A percentile compares a stretch with the other conserved stretches of the same genome.
These are phyloP conservation scores for Thaumatotibia leucotreta DNA, from an alignment of 1,140 invertebrate species.

Conservation along the genomic window DNA sequence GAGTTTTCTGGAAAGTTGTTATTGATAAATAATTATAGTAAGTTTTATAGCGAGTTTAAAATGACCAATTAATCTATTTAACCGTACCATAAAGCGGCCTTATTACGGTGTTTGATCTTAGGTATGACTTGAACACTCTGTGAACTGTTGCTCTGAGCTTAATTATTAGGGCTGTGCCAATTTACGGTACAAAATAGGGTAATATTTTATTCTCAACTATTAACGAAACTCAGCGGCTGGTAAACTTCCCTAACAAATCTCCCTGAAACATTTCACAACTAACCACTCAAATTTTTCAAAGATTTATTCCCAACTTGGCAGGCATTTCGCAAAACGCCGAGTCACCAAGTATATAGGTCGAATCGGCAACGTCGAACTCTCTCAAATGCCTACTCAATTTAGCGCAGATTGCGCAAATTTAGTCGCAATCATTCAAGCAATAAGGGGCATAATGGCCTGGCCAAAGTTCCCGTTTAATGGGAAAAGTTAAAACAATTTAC, in stretches of 20 bases:
- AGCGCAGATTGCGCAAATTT: background rate
- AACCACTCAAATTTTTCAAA: background rate
- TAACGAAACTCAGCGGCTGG: background rate
- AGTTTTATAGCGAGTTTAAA: too few relatives aligned
- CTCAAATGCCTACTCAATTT: constrained; percentile 9
- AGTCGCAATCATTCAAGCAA: constrained; percentile 4
- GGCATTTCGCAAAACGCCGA: background rate
- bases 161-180: too few relatives aligned
- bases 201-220: background rate
- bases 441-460: constrained; percentile 15
- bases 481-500: constrained; percentile 35
- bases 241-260: background rate
- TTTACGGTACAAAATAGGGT: too few relatives aligned
- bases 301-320: background rate
- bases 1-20: too few relatives aligned
- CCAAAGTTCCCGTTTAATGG: constrained; percentile 26
- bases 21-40: too few relatives aligned
- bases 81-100: too few relatives aligned
- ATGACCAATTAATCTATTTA: too few relatives aligned
- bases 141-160: too few relatives aligned
- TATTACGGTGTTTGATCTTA: too few relatives aligned
- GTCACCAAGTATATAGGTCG: constrained; percentile 4
- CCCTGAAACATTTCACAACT: background rate
- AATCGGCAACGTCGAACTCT: background rate
- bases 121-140: too few relatives aligned